Conservation (phyloP, 2,113 vertebrate species). For the Telmatochromis sp. region DNA sequence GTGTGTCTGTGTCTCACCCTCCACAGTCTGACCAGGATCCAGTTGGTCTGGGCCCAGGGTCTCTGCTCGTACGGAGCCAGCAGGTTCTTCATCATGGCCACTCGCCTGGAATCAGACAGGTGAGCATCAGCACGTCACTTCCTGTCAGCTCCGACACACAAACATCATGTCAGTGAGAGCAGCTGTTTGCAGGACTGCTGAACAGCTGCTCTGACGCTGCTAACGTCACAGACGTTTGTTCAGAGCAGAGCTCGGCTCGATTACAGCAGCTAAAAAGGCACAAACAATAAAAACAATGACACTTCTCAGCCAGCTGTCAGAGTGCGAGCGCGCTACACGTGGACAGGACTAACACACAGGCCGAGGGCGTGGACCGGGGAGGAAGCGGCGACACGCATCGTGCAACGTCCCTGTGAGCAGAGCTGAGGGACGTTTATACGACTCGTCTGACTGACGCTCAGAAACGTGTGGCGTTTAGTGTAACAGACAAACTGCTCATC, state of each 20-base stretch:
- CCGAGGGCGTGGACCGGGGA: not conserved
- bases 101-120: slow-evolving; percentile 68
- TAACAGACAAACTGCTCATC: not conserved
- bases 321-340: not conserved
- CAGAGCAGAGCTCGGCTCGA: fast-evolving
- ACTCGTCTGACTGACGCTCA: not conserved
- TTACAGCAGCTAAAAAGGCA: not conserved
- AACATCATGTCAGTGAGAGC: not conserved
- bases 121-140: not conserved
- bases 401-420: fast-evolving
- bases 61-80: slow-evolving; percentile 96
- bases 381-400: not conserved
- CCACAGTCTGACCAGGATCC: slow-evolving; percentile 97
- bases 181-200: not conserved
- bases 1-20: slow-evolving; percentile 69
- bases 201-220: not conserved
- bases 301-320: not conserved
- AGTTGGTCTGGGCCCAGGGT: slow-evolving; percentile 99
- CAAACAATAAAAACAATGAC: not conserved
- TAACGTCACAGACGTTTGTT: not conserved
- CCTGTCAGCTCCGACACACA: not conserved
- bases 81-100: slow-evolving; percentile 95
- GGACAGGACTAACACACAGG: not conserved
- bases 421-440: not conserved
- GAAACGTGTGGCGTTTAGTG: not conserved